Evolutionary conservation across 2,888 invertebrate genomes (phyloP), one percentile per base, ranked within the genome.

Genomic region (Epinotia ramella): DNA sequence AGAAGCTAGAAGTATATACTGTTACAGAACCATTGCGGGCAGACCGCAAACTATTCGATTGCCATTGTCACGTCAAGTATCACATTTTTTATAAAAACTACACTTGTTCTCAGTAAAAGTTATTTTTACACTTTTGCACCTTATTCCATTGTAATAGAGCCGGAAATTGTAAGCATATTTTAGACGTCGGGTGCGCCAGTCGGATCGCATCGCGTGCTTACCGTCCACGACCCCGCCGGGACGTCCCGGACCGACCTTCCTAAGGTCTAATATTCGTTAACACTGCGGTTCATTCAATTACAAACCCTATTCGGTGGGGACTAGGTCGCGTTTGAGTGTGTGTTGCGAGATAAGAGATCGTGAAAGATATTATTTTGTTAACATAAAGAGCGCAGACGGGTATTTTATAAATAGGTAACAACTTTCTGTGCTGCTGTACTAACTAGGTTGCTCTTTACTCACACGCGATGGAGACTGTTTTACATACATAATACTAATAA

Each of bases 191-290:
- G 4, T 44, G 62, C 49, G 13, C 44, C 64, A 49, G 46, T 40
- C 49, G 69, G 64, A 64, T 60, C 24, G 77, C 53, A 68, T 76
- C 73, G 73, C 68, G 73, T 73, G 77, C 56, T 13, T n/a, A 56
- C 73, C 79, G 80, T 79, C 78, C 76, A 74, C 79, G 80, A 81
- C 78, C 81, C 77, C 78, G 73, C 9, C 69, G 68, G 16, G 76
- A 57, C 69, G 69, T 78, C 78, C 77, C 77, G 73, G 59, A n/a
- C 66, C 77, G 68, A 75, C 77, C 79, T 78, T 71, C 73, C 63
- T 64, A 64, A 70, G 64, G 57, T 74, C 74, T 65, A 28, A 28
- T 44, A 46, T 74, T 59, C 24, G 49, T 59, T 49, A 69, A 57
- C 59, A n/a, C 16, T n/a, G 46, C 4, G 16, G 5, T 16, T 46